Base-by-base conservation (phyloP, 2,113 vertebrate species). In the Cyanoderma ruficeps region DNA sequence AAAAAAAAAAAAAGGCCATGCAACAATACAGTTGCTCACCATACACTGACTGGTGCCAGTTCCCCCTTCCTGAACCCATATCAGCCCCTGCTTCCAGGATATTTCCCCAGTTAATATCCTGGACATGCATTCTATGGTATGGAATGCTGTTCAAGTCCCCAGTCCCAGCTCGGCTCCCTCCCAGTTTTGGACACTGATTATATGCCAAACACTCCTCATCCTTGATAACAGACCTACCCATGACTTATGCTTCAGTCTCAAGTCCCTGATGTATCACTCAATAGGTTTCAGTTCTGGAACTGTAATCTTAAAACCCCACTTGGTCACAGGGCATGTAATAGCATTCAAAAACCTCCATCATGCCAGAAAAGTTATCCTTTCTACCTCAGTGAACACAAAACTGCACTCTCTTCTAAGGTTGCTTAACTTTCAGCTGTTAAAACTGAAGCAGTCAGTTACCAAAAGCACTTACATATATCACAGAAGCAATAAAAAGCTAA, bases 351-450 rank as follows among this genome's bases (percentile, higher is more conserved):
- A 80, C 70, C 80, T 95, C 80, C 80, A 94, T 95, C 93, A 44
- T 78, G 46, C 69, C 65, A 93, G 89, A 92, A 83, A 95, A 94
- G 77, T 94, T 94, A 95, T 95, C 89, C 91, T 96, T 96, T 96
- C 94, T 89, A 94, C 87, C 50, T 95, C 89, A 75, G 44, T 80
- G 78, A 92, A 47, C 84, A 75, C 53, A 93, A 75, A 95, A 94
- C 57, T 88, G 65, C 68, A 77, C 59, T 92, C 33, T 86, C 46
- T 84, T 93, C 80, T 85, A 88, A 92, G 94, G 82, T 33, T 97
- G 83, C 90, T 95, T 97, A 91, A 93, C 76, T 95, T 93, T 69
- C 67, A 91, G 44, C 90, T 72, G 85, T 93, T 88, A 92, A 90
- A 93, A 87, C 72, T 92, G 82, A 82, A 91, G 55, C 56, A 94